Percentiles rank a stretch among this genome's conserved stretches.
These are phyloP conservation scores for Rhynchopsitta pachyrhyncha DNA, from an alignment of 2,113 vertebrate species.

Conservation along the genomic window DNA sequence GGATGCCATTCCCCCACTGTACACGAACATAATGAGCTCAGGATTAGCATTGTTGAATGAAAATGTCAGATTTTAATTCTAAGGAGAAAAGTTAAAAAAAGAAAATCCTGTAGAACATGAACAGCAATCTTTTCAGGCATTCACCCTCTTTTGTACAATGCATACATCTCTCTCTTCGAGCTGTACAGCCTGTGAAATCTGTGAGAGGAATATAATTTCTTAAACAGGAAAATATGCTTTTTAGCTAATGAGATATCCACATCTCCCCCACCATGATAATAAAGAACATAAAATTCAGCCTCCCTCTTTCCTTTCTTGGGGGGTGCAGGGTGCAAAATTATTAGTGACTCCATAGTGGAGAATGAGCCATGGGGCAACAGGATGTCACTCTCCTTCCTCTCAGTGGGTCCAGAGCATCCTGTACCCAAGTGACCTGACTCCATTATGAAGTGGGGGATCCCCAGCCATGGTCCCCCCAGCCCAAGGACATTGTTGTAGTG, in stretches of 20 bases:
- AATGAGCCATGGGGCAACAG: background rate
- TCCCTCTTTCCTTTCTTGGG: background rate
- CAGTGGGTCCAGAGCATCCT: background rate
- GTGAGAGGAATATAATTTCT: background rate
- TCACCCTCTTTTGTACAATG: rapidly evolving
- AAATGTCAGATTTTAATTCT: background rate
- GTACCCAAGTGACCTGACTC: background rate
- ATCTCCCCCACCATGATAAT: background rate
- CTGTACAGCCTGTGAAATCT: background rate
- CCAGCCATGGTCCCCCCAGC: rapidly evolving
- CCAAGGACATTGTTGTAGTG: background rate
- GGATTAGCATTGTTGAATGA: background rate
- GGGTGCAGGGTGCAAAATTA: background rate
- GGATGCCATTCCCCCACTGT: background rate
- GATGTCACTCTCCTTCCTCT: background rate
- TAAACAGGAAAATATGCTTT: background rate
- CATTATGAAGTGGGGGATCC: background rate
- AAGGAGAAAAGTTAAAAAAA: background rate
- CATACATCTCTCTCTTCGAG: background rate
- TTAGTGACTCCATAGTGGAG: background rate
- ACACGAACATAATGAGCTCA: background rate
- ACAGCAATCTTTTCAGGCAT: background rate
- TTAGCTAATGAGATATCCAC: background rate
- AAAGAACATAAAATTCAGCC: background rate
- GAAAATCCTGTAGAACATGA: background rate